Percentiles rank a stretch among this genome's conserved stretches.
Conservation (phyloP, 1,140 invertebrate genomes). For the Sycophila sp. region DNA sequence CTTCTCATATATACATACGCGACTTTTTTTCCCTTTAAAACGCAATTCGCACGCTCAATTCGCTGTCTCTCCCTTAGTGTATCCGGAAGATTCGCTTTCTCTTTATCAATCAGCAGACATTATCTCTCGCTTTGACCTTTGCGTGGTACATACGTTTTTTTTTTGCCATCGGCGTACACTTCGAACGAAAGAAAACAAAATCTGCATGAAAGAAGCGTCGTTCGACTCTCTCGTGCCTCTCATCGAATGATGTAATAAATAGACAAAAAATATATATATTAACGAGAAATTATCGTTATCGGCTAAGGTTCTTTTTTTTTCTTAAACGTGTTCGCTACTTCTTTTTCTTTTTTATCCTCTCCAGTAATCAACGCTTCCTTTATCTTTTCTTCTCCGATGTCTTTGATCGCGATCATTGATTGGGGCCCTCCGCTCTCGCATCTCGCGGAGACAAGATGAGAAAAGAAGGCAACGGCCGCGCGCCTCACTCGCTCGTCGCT, state of each 20-base stretch:
- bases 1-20: conserved; percentile 31
- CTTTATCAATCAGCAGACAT: neutral
- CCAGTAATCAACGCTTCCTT: neutral
- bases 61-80: neutral
- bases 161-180: conserved; percentile 4
- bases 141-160: neutral
- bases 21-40: conserved; percentile 1
- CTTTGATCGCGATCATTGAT: neutral
- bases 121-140: neutral
- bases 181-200: too few relatives aligned
- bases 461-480: conserved; percentile 22
- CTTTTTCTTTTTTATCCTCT: neutral
- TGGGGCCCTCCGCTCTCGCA: neutral
- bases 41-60: neutral
- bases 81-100: too few relatives aligned
- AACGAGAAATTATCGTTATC: conserved; percentile 30
- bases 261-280: conserved; percentile 32
- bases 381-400: neutral
- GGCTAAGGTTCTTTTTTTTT: conserved; percentile 29
- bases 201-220: conserved; percentile 8
- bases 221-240: conserved; percentile 1
- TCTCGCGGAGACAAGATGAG: conserved; percentile 9
- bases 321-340: conserved; percentile 21
- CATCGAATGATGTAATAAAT: conserved; percentile 21
- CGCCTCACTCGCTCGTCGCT: conserved; percentile 12